Base-by-base conservation (phyloP, 2,888 invertebrate genomes). In the Drosophila pegasa region DNA sequence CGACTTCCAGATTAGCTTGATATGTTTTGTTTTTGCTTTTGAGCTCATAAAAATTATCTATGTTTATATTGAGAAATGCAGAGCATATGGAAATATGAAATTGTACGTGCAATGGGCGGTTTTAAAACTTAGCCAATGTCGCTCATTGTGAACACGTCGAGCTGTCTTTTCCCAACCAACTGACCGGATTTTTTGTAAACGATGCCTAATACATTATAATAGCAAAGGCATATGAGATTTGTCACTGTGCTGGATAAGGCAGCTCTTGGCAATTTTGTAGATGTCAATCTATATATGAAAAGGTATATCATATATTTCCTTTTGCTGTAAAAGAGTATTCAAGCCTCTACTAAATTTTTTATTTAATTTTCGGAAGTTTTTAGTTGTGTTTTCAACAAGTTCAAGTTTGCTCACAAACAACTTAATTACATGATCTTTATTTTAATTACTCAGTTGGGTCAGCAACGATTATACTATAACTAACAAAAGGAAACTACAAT, bases 331-430 rank as follows among this genome's bases (percentile, higher is more conserved):
- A 9, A 57, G 57, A 10, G 57, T 29, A 47, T 57, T 20, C 3
- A 20, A 16, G 8, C 7, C 12, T 57, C 29, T 29, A n/a, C 12
- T n/a, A 2, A 0, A n/a, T 8, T 37, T 38, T 27, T 3, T 14
- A 14, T 29, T n/a, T n/a, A 14, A 1, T 33, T 25, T 18, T 47
- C 12, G 20, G 8, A 2, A 38, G 7, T 35, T 9, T 58, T 14
- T 2, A 16, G 9, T 22, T 20, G 12, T 25, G 40, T 35, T 43
- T 48, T 31, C 65, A 57, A 16, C 40, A 57, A 57, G 66, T 64
- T 67, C 65, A 67, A 64, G 65, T 52, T 52, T 57, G 35, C n/a
- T 16, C 7, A 20, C 25, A 41, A 41, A 52, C 33, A 54, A 27
- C 45, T 20, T 41, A 41, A 57, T 48, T 40, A 47, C 51, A 57